Conservation (phyloP, 2,888 invertebrate genomes). For the Phrixothrix hirtus region DNA sequence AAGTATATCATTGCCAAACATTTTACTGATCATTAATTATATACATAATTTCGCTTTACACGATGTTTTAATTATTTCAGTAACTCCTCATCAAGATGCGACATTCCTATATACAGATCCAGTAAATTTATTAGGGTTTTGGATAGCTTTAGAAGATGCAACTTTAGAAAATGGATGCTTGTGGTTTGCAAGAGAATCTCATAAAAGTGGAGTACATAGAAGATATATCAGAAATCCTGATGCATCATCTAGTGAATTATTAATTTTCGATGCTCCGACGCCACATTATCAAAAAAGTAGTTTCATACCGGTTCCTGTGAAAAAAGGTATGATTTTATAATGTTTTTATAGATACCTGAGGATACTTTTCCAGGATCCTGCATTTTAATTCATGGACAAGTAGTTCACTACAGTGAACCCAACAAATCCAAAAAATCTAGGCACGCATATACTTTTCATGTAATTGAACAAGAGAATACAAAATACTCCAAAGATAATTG, state of each 20-base stretch:
- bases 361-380: slow-evolving; percentile 79
- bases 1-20: too few relatives aligned
- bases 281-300: slow-evolving; percentile 72
- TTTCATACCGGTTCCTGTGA: slow-evolving; percentile 79
- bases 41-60: too few relatives aligned
- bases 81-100: slow-evolving; percentile 82
- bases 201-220: slow-evolving; percentile 79
- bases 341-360: neutral
- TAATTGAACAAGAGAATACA: slow-evolving; percentile 77
- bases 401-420: slow-evolving; percentile 88
- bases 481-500: slow-evolving; percentile 83
- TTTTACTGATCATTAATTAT: too few relatives aligned
- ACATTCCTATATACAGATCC: slow-evolving; percentile 88
- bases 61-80: too few relatives aligned
- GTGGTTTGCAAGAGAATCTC: slow-evolving; percentile 90
- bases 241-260: slow-evolving; percentile 60
- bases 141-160: slow-evolving; percentile 96
- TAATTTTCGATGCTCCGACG: slow-evolving; percentile 71
- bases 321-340: slow-evolving; percentile 67
- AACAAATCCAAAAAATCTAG: slow-evolving; percentile 85
- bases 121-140: slow-evolving; percentile 80
- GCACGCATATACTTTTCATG: slow-evolving; percentile 94
- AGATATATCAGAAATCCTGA: slow-evolving; percentile 74
- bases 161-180: slow-evolving; percentile 93
- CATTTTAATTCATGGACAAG: slow-evolving; percentile 88